Percentiles rank a stretch among this genome's conserved stretches.
Evolutionary conservation across 2,888 invertebrate species (phyloP).

Genomic region (Callosobruchus maculatus): DNA sequence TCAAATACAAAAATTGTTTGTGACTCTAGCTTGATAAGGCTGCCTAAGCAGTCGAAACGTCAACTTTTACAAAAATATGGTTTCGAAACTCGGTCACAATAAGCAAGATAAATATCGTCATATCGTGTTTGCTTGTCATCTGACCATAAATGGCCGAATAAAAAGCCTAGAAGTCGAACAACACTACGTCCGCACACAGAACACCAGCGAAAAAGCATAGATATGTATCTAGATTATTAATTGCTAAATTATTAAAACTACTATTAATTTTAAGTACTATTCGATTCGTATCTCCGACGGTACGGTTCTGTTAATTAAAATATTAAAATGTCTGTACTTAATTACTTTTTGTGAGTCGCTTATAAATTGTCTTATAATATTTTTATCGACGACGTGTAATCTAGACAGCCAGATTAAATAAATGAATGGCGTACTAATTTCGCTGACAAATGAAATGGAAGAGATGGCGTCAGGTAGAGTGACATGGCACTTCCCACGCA

Average conservation of each 20-base stretch:
- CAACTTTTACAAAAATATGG: no score
- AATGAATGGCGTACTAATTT: constrained; percentile 6
- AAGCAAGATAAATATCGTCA: no score
- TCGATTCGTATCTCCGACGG: constrained; percentile 28
- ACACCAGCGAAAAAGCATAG: constrained; percentile 12
- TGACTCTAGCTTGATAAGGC: no score
- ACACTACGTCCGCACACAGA: constrained; percentile 18
- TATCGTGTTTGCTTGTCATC: neutral
- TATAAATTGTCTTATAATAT: constrained; percentile 21
- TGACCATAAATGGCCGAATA: neutral
- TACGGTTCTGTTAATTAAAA: constrained; percentile 29
- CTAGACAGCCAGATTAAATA: constrained; percentile 6
- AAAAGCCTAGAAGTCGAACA: neutral
- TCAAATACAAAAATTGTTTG: no score
- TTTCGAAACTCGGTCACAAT: no score
- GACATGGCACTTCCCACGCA: no score
- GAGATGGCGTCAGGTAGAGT: neutral
- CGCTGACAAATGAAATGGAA: neutral
- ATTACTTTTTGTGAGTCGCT: constrained; percentile 15
- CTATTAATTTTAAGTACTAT: constrained; percentile 13
- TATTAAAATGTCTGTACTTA: constrained; percentile 26
- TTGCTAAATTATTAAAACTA: constrained; percentile 32
- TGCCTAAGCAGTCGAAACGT: no score
- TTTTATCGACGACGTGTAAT: constrained; percentile 18
- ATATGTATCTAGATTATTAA: constrained; percentile 32